A percentile compares a stretch with the other conserved stretches of the same genome.
These are phyloP conservation scores for Lutjanus erythropterus DNA, from an alignment of 2,113 vertebrate genomes.

Conservation along the genomic window DNA sequence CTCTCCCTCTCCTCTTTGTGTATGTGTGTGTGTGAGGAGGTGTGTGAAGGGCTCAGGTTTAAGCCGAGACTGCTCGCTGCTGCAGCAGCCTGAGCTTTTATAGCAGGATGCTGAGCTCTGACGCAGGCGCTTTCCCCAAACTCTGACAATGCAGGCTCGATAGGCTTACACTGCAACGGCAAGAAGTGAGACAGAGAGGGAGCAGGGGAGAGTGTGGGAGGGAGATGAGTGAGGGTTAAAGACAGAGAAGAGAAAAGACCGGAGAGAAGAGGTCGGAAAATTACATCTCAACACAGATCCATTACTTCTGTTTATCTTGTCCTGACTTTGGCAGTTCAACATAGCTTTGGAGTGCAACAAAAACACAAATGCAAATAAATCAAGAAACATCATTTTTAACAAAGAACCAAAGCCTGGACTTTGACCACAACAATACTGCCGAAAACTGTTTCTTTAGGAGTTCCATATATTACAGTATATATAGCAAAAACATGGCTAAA, in stretches of 20 bases:
- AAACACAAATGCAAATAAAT: no score
- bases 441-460: not conserved
- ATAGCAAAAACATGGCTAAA: slow-evolving; percentile 12
- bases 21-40: slow-evolving; percentile 49
- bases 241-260: not conserved
- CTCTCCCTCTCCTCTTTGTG: slow-evolving; percentile 70
- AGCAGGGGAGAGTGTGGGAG: slow-evolving; percentile 22
- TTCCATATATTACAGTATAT: not conserved
- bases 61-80: slow-evolving; percentile 77
- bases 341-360: no score
- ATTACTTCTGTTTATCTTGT: not conserved
- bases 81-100: slow-evolving; percentile 80
- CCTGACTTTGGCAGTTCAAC: not conserved
- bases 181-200: slow-evolving; percentile 34
- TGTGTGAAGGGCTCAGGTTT: slow-evolving; percentile 63
- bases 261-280: not conserved
- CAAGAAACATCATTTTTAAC: no score
- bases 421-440: not conserved
- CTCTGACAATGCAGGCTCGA: slow-evolving; percentile 80
- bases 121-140: slow-evolving; percentile 77
- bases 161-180: slow-evolving; percentile 68
- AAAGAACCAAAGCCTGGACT: not conserved
- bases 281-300: not conserved
- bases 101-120: slow-evolving; percentile 76
- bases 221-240: slow-evolving; percentile 27